Base-by-base conservation (phyloP, 23 tunicate genomes). In the Halocynthia aurantium region DNA sequence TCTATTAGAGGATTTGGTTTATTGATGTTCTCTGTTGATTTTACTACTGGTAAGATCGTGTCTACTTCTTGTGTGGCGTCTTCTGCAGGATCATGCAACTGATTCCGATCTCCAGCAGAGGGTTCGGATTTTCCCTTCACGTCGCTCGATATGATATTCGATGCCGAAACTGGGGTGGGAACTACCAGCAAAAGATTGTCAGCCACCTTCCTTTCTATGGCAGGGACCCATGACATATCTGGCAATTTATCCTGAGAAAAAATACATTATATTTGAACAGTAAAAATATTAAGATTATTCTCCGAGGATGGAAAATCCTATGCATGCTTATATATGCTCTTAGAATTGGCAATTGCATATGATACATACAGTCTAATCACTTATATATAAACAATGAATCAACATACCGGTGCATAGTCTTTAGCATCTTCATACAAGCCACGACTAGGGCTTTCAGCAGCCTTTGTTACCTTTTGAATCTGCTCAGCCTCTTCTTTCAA, bases 171-270 rank as follows among this genome's bases (percentile, higher is more conserved):
- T 20, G 70, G 70, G 31, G 70, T 65, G 0, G 70, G 70, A 40
- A 65, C 31, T 8, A 65, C 6, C 9, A 65, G 70, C 22, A 49
- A 6, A 65, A 5, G 10, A 65, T 49, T 65, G 19, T 5, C 70
- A 65, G 19, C 70, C 22, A 65, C 31, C 31, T 70, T 53, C 51
- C 5, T 51, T 70, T 50, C 75, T 40, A 51, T 51, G 54, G 75
- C 75, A 9, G 75, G 55, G 50, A 51, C 75, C 0, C 55, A 70
- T 70, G 75, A 70, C 50, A 70, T 70, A 70, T 50, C 55, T 22
- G 75, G 75, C 31, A 15, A 55, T 0, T 19, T 22, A 19, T 70
- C 75, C 75, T 70, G 53, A 50, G 51, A 70, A 11, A 67, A 67
- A 17, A 15, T 31, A 31, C 44, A 31, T n/a, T 67, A 67, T 40